These are phyloP conservation scores for Hoplodrina ambigua DNA, from an alignment of 2,888 invertebrate genomes.

Conservation along the genomic window DNA sequence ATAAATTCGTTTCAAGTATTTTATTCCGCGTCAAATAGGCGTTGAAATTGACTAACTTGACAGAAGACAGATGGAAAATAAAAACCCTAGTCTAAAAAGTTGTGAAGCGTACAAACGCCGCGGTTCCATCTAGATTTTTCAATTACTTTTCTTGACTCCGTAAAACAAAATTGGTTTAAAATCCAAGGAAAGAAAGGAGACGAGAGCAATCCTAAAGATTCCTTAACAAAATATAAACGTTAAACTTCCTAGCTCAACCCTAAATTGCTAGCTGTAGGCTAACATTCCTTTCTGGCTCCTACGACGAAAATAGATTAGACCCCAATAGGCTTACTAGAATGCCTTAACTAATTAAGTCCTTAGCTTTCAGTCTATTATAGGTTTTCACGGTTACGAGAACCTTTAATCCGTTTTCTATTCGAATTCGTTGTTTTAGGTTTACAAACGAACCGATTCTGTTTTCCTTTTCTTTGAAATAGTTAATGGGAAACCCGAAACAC, in stretches of 20 bases:
- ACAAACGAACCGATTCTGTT: not conserved
- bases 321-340: conserved; percentile 47
- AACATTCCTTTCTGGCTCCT: conserved; percentile 37
- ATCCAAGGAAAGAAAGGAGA: conserved; percentile 17
- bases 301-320: conserved; percentile 49
- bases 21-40: not conserved
- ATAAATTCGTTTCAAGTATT: not conserved
- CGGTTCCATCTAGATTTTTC: conserved; percentile 52
- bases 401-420: conserved; percentile 16
- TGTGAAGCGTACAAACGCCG: conserved; percentile 3
- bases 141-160: conserved; percentile 45
- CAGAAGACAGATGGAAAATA: conserved; percentile 18
- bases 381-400: conserved; percentile 16
- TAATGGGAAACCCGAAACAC: not conserved
- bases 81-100: conserved; percentile 6
- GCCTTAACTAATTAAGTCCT: conserved; percentile 58
- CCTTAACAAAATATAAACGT: conserved; percentile 34
- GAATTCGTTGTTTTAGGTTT: conserved; percentile 8
- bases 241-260: conserved; percentile 35
- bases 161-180: conserved; percentile 43
- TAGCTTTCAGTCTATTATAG: conserved; percentile 39
- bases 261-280: conserved; percentile 25
- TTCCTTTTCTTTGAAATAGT: not conserved
- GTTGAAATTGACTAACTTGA: conserved; percentile 4
- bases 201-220: conserved; percentile 32